phyloP scores from a whole-genome alignment of 1,140 invertebrate genomes.

The Matsumurasca onukii region DNA sequence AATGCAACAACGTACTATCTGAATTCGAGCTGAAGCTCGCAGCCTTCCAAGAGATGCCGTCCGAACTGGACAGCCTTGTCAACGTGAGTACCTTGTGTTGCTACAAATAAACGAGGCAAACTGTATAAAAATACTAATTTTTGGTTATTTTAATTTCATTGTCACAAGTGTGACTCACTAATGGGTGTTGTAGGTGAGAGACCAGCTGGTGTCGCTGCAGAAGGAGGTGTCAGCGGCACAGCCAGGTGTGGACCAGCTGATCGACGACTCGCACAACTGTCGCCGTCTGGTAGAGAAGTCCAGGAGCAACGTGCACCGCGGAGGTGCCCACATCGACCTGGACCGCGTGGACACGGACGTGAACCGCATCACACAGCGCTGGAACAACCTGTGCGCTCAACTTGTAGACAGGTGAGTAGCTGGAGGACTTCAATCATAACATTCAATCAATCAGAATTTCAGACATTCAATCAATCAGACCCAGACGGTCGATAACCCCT shows the following conservation, averaged over 20 bases:
- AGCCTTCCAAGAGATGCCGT: conserved; percentile 78
- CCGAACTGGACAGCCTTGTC: conserved; percentile 74
- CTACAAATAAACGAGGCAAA: conserved; percentile 19
- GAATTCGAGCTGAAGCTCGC: conserved; percentile 90
- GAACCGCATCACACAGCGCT: conserved; percentile 79
- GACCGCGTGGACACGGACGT: conserved; percentile 94
- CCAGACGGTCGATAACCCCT: too few relatives aligned
- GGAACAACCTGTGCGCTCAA: conserved; percentile 89
- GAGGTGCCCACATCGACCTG: conserved; percentile 74
- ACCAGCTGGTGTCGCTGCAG: conserved; percentile 76
- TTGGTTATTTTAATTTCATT: too few relatives aligned
- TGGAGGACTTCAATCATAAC: too few relatives aligned
- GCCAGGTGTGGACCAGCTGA: conserved; percentile 83
- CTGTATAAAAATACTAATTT: too few relatives aligned
- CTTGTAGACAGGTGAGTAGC: conserved; percentile 75
- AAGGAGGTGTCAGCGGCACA: conserved; percentile 81
- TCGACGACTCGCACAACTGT: conserved; percentile 85
- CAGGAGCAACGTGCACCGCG: conserved; percentile 63
- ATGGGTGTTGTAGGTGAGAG: conserved; percentile 59
- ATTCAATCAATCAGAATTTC: too few relatives aligned
- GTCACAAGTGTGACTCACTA: too few relatives aligned
- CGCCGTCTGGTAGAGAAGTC: conserved; percentile 84
- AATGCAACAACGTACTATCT: conserved; percentile 82
- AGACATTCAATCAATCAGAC: too few relatives aligned
- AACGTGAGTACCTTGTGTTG: conserved; percentile 50